Evolutionary conservation across 2,888 invertebrate species (phyloP), one percentile per base, ranked within the genome.

Genomic region (Drosophila hawaiiensis): DNA sequence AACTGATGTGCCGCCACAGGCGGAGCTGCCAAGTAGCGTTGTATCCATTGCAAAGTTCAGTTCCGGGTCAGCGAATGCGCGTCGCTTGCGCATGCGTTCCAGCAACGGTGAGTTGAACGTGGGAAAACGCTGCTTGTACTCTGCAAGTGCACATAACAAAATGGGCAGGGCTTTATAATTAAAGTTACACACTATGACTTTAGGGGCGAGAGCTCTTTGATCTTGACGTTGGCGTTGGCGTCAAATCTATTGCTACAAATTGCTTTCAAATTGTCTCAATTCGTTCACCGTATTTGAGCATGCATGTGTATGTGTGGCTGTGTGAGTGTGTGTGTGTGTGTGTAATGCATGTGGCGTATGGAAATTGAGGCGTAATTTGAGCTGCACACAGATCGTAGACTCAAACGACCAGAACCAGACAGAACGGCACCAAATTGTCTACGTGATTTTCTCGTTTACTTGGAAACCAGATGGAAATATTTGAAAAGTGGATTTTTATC

Each of bases 21-120:
- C 82, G 49, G 71, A 39, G 62, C 67, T 52, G 64, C 70, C 68
- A 39, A 91, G 68, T 12, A 92, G 72, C 31, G 92, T 84, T 35
- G 92, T 80, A 82, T 92, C 91, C 72, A 93, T 89, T 43, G 92
- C 92, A 52, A 92, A 90, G 78, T 94, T 93, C 71, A 94, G 89
- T 89, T 94, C 94, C 43, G 93, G 93, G 84, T 94, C 94, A 60
- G 94, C 94, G 82, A 94, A 94, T 37, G 94, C 93, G 68, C 93
- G 92, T 50, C 94, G 90, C 83, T 95, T 95, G 63, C 93, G 92
- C 80, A 93, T 92, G 77, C 93, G 91, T 69, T 93, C 93, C 68
- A 92, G 79, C 64, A 93, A 68, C 52, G 93, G 93, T 41, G 93
- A 92, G 56, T 90, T 91, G 72, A 92, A 91, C 70, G 88, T 82